Conservation (phyloP, 2,888 invertebrate species). For the Tetragnatha montana region DNA sequence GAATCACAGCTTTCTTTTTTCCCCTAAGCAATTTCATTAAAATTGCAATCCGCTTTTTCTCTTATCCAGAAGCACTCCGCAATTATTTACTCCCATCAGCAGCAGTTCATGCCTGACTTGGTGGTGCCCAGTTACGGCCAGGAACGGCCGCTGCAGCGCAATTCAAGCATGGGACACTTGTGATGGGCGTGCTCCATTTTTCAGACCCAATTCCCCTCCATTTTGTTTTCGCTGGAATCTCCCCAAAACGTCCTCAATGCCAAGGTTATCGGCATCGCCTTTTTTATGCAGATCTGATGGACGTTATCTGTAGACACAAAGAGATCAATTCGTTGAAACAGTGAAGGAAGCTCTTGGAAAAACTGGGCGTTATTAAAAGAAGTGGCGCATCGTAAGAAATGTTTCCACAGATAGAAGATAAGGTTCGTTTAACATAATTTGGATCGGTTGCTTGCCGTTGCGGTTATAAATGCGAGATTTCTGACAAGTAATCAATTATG, state of each 20-base stretch:
- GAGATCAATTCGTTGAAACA: constrained; percentile 9
- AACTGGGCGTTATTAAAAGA: background rate
- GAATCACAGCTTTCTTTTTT: background rate
- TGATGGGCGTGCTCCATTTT: constrained; percentile 68
- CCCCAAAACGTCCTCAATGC: constrained; percentile 45
- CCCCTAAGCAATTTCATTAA: background rate
- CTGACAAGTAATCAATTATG: constrained; percentile 14
- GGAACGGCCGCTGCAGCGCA: constrained; percentile 46
- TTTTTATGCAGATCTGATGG: constrained; percentile 47
- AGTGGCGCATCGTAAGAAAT: background rate
- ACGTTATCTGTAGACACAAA: constrained; percentile 35
- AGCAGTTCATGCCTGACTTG: constrained; percentile 48
- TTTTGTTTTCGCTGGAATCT: constrained; percentile 2
- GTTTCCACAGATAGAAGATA: background rate
- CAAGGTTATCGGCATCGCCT: constrained; percentile 63
- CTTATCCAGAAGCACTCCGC: background rate
- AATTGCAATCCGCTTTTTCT: background rate
- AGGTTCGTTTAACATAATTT: background rate
- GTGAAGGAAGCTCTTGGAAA: background rate
- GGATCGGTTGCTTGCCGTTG: background rate
- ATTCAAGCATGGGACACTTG: constrained; percentile 62
- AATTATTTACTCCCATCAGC: constrained; percentile 11
- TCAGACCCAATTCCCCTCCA: constrained; percentile 44
- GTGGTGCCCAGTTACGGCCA: constrained; percentile 54
- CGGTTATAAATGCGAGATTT: background rate